phyloP scores from a whole-genome alignment of 2,888 invertebrate species.

The Ornithoptera priamus region DNA sequence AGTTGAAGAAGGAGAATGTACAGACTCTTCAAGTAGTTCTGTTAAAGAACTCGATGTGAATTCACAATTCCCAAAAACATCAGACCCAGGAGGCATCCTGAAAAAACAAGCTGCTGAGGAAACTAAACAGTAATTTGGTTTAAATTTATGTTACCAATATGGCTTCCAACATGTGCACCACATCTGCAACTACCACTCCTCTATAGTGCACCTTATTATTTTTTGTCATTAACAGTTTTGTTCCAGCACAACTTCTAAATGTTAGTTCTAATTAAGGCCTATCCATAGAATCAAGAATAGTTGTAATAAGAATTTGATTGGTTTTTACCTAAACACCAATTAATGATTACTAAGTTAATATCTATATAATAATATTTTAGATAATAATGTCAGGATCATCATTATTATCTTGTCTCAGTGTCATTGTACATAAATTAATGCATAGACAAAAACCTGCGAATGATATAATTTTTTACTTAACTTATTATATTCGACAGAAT shows the following conservation, averaged over 20 bases:
- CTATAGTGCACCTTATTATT: background rate
- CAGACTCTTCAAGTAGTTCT: conserved; percentile 68
- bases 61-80: conserved; percentile 69
- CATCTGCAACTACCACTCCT: too few species aligned
- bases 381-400: too few species aligned
- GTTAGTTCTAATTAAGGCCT: too few species aligned
- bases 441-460: background rate
- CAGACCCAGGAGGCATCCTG: conserved; percentile 72
- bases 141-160: conserved; percentile 1
- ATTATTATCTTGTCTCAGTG: too few species aligned
- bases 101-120: conserved; percentile 73
- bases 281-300: too few species aligned
- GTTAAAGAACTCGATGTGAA: conserved; percentile 59
- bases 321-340: too few species aligned
- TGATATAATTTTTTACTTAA: background rate
- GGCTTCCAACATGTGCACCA: background rate
- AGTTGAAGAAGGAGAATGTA: conserved; percentile 83
- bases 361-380: too few species aligned
- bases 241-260: background rate
- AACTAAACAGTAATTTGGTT: conserved; percentile 70
- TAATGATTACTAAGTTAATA: too few species aligned
- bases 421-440: background rate
- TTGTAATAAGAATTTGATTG: too few species aligned
- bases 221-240: background rate
- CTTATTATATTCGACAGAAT: conserved; percentile 41